Evolutionary conservation across 30 jellyfish, hydroid and myxozoan species (phyloP).

Genomic region (Chrysaora quinquecirrha): DNA sequence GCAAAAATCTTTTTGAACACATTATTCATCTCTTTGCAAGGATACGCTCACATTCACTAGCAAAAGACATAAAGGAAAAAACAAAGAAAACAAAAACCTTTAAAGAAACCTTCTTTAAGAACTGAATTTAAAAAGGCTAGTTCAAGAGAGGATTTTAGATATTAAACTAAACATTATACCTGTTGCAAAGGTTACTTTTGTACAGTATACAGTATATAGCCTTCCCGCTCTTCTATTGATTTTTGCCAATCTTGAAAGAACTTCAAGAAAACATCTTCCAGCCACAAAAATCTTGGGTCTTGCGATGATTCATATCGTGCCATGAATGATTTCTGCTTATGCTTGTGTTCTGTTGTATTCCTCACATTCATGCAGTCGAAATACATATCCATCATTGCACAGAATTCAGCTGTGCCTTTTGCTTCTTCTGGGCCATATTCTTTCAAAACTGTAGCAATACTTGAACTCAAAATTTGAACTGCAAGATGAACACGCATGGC

Average conservation of each 20-base stretch:
- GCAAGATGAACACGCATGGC: constrained; percentile 38
- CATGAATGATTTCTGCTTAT: no score
- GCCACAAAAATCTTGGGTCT: constrained; percentile 57
- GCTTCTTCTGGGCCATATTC: constrained; percentile 61
- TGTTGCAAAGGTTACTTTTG: no score
- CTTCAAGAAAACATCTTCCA: constrained; percentile 22
- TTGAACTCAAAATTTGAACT: constrained; percentile 63
- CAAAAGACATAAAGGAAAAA: constrained; percentile 30
- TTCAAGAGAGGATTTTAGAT: constrained; percentile 17
- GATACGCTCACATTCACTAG: constrained; percentile 38
- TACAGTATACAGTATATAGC: no score
- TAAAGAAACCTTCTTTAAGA: constrained; percentile 21
- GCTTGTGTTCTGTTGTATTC: no score
- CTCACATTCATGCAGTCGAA: no score
- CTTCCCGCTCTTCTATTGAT: constrained; percentile 46
- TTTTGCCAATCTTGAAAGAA: constrained; percentile 66
- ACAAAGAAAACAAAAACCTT: constrained; percentile 17
- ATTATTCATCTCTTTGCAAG: constrained; percentile 20
- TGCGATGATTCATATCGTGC: constrained; percentile 33
- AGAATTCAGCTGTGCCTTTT: not conserved
- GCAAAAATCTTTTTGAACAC: constrained; percentile 36
- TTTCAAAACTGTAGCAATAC: constrained; percentile 52
- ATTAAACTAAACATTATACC: no score
- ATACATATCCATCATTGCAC: not conserved
- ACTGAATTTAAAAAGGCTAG: constrained; percentile 21